Conservation (phyloP, 2,797 vertebrate species). For the Stomatorhinus walkeri region DNA sequence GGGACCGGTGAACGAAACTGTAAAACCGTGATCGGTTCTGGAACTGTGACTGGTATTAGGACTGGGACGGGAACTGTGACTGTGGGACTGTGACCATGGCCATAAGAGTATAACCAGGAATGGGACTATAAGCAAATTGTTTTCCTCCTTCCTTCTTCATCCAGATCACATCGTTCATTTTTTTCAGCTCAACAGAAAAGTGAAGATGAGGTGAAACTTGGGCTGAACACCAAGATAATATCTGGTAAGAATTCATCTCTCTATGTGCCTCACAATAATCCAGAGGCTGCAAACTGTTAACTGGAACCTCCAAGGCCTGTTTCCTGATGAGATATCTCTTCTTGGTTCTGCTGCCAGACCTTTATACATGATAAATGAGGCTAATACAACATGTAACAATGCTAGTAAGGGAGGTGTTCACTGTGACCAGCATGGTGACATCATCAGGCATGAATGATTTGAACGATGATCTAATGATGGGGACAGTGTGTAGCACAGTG, state of each 20-base stretch:
- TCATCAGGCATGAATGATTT: background rate
- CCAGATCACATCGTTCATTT: background rate
- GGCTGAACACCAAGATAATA: background rate
- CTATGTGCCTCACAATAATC: background rate
- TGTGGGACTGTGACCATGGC: background rate
- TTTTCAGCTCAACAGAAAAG: background rate
- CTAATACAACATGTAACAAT: background rate
- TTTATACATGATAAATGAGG: background rate
- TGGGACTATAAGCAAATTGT: background rate
- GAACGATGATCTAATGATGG: background rate
- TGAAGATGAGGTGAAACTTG: background rate
- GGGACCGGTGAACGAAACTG: background rate
- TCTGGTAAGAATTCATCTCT: background rate
- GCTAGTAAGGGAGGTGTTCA: background rate
- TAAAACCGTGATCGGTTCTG: background rate
- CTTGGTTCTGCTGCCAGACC: background rate
- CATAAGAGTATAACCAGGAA: background rate
- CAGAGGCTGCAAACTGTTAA: background rate
- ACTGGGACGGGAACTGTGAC: background rate
- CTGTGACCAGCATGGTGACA: background rate
- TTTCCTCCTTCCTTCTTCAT: background rate
- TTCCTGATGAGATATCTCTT: background rate
- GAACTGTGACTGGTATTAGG: background rate
- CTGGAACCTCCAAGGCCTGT: background rate
- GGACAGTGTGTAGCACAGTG: background rate